phyloP scores from a whole-genome alignment of 1,140 invertebrate species.

The Charaxes varanes region DNA sequence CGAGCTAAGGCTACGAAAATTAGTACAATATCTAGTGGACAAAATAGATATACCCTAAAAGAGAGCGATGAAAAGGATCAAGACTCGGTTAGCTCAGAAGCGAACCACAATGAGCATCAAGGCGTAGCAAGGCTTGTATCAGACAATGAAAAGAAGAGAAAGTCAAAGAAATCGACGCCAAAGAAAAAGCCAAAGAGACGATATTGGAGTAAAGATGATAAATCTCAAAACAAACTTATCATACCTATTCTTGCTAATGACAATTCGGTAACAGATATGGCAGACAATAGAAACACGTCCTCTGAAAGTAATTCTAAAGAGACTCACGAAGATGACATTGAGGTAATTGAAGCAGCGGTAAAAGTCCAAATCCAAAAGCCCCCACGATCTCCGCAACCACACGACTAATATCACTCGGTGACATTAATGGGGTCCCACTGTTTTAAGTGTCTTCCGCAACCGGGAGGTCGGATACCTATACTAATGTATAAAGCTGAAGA shows the following conservation, averaged over 20 bases:
- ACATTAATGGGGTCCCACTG: no score
- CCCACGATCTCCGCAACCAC: no score
- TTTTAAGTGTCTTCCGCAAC: no score
- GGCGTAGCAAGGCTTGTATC: conserved; percentile 55
- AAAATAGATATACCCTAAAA: conserved; percentile 53
- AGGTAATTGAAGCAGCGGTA: conserved; percentile 39
- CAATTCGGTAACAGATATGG: conserved; percentile 78
- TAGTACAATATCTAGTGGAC: conserved; percentile 77
- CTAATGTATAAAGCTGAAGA: no score
- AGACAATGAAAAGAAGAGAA: conserved; percentile 72
- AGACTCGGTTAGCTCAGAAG: conserved; percentile 87
- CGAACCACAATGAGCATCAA: conserved; percentile 78
- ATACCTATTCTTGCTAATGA: conserved; percentile 76
- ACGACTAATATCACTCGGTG: no score
- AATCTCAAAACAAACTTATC: conserved; percentile 71
- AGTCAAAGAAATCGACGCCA: conserved; percentile 64
- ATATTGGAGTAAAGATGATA: conserved; percentile 69
- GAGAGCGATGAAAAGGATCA: conserved; percentile 75
- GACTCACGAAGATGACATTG: conserved; percentile 55
- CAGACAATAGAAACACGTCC: conserved; percentile 61
- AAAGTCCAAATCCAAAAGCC: no score
- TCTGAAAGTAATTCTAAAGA: conserved; percentile 67
- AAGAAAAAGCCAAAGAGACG: conserved; percentile 68
- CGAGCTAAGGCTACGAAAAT: conserved; percentile 87
- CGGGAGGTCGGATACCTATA: no score